A percentile compares a stretch with the other conserved stretches of the same genome.
Evolutionary conservation across 2,113 vertebrate species (phyloP).

Genomic region (Triplophysa tibetana): DNA sequence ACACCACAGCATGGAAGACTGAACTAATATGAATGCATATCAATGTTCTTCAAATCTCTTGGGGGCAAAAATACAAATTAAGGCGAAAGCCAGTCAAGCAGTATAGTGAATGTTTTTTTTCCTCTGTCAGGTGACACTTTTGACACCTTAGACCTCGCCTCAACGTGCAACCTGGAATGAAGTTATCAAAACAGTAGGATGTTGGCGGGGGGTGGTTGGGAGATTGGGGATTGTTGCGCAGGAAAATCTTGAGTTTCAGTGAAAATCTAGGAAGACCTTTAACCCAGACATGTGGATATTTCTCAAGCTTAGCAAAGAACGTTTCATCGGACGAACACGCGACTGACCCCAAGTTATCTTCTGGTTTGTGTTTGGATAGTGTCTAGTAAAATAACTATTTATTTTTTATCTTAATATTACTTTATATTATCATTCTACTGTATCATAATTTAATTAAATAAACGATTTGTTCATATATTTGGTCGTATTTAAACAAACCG

Average conservation of each 20-base stretch:
- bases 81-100: neutral
- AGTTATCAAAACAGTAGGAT: neutral
- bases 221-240: neutral
- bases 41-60: no score
- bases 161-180: neutral
- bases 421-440: no score
- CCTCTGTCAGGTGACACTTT: neutral
- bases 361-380: no score
- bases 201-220: neutral
- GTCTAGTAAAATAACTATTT: no score
- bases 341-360: no score
- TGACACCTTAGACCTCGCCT: conserved; percentile 33
- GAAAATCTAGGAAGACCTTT: conserved; percentile 12
- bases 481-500: no score
- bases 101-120: neutral
- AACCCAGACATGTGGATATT: neutral
- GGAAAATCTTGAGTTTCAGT: neutral
- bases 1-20: no score
- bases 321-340: no score
- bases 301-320: neutral
- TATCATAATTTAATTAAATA: no score
- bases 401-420: no score
- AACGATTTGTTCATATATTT: no score
- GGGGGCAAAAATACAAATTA: neutral
- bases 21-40: no score